Base-by-base conservation (phyloP, 1,140 invertebrate genomes). In the Heliconius congener region DNA sequence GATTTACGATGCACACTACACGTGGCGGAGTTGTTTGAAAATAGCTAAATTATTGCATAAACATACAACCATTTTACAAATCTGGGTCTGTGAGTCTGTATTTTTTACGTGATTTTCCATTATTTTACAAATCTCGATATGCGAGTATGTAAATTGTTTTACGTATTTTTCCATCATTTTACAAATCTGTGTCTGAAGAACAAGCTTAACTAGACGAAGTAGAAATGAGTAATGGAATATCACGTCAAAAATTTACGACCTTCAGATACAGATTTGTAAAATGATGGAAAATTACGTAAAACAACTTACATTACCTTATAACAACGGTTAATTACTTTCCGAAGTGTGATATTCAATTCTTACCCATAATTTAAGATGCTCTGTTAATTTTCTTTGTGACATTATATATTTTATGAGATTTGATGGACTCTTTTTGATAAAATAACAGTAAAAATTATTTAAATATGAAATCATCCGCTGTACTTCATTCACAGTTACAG, bases 1-100 rank as follows among this genome's bases (percentile, higher is more conserved):
- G 57, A 76, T 75, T 60, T 75, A 75, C 57, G 37, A 70, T 50
- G 73, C 42, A 30, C 39, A 55, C 46, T 30, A 74, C n/a, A 76
- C 74, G 55, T n/a, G 57, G 57, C 23, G 74, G 34, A 60, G 4
- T 46, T 76, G 60, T 76, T 75, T 75, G 55, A 6, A 16, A 70
- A 27, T 30, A 70, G 6, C 37, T 70, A 70, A 76, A 76, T 39
- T 70, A 70, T 70, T 46, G 23, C 37, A 23, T 27, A 70, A 76
- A 76, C 60, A 42, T 42, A 66, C 13, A 66, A 66, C 60, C 4
- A 16, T 66, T 66, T 66, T 66, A 66, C 23, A 66, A 16, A 66
- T 30, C 11, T 66, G 60, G 60, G 60, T 66, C 27, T 30, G 42
- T 16, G 3, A 46, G 42, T 46, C 42, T 66, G 60, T 66, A 27